Base-by-base conservation (phyloP, 2,888 invertebrate species). In the Euzetes globulus region DNA sequence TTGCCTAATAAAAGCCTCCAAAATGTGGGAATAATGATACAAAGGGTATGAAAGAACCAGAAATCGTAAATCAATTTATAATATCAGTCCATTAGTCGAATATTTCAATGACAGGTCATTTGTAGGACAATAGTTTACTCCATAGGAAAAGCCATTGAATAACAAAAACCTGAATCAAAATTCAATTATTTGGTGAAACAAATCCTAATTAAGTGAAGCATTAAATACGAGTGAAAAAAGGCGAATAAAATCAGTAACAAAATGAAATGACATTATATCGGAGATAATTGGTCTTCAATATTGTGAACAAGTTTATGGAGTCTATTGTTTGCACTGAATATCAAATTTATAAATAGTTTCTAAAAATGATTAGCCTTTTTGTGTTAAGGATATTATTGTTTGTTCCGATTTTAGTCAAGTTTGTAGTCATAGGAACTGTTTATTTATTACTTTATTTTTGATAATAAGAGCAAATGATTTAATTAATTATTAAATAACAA, bases 361-460 rank as follows among this genome's bases (percentile, higher is more conserved):
- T 41, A 41, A 41, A 41, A 41, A 41, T 41, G 41, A 41, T 41
- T 41, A 41, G 41, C 13, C 13, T 41, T 41, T 41, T 41, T 41
- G 41, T 41, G 41, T 41, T 41, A 41, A 41, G 41, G 41, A 41
- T 41, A 41, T 41, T 41, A 41, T 11, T 41, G 41, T 41, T 41
- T 41, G 41, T 41, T 41, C 41, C 41, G 41, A 50, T 50, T 50
- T 11, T 9, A 50, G 19, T 11, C 19, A 5, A n/a, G 9, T 50
- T 19, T 55, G 55, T 55, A 25, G 55, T 55, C 55, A 55, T 55
- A 55, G 55, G 25, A 55, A 55, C 41, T 50, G n/a, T 55, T 13
- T 22, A 55, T 55, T 22, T 22, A 55, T 50, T 50, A 50, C n/a
- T n/a, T 50, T 47, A 17, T 3, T 22, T 55, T 55, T 11, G 25